phyloP scores from a whole-genome alignment of 1,140 invertebrate genomes.

The Sarcophaga peregrina region DNA sequence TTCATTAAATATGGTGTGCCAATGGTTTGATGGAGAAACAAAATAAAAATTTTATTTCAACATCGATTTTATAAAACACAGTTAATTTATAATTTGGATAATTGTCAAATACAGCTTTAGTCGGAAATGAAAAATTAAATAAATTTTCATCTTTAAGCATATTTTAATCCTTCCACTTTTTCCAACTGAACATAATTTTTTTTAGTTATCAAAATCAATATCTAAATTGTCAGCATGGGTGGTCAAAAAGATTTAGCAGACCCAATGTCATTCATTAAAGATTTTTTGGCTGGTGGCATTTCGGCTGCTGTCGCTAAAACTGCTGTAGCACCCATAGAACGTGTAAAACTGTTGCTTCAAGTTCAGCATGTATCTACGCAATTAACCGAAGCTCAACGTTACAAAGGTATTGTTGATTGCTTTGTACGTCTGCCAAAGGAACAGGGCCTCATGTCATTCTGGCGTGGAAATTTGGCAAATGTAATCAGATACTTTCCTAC shows the following conservation, averaged over 20 bases:
- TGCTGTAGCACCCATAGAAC: constrained; percentile 89
- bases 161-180: no score
- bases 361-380: constrained; percentile 88
- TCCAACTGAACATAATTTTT: no score
- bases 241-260: constrained; percentile 67
- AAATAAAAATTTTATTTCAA: no score
- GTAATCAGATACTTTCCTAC: constrained; percentile 94
- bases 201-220: neutral
- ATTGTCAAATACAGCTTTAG: no score
- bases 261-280: constrained; percentile 76
- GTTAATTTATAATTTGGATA: no score
- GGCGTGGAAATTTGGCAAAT: constrained; percentile 95
- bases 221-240: constrained; percentile 60
- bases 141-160: no score
- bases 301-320: constrained; percentile 92
- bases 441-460: constrained; percentile 87
- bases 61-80: no score
- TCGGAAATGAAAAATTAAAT: no score
- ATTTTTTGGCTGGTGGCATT: constrained; percentile 89
- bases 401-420: constrained; percentile 86
- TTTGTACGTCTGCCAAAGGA: constrained; percentile 89
- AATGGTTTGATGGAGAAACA: no score
- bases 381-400: constrained; percentile 81
- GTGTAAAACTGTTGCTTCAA: constrained; percentile 93
- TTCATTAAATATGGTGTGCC: no score